A percentile compares a stretch with the other conserved stretches of the same genome.
phyloP scores from a whole-genome alignment of 2,888 invertebrate genomes.

The Heliconius aoede region DNA sequence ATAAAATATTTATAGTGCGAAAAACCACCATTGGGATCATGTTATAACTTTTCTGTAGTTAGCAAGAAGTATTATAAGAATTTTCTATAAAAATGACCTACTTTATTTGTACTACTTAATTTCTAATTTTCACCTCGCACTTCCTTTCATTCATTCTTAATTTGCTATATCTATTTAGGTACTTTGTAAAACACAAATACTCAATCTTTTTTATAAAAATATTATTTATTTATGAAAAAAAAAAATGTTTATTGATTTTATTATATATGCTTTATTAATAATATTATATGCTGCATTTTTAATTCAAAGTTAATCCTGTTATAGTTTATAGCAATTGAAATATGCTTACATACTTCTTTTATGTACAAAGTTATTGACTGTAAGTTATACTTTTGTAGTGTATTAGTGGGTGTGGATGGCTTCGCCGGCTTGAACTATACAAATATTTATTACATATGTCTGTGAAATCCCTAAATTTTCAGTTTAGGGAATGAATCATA shows the following conservation, averaged over 20 bases:
- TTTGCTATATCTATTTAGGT: neutral
- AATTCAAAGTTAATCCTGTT: neutral
- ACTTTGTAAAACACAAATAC: neutral
- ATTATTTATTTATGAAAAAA: neutral
- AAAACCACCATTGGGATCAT: conserved; percentile 13
- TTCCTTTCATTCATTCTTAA: conserved; percentile 33
- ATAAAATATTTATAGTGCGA: conserved; percentile 21
- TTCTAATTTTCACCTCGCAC: conserved; percentile 42
- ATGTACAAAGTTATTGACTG: neutral
- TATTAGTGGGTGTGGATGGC: no score
- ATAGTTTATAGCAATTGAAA: neutral
- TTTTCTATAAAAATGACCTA: conserved; percentile 48
- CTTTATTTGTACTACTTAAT: conserved; percentile 37
- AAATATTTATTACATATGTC: no score
- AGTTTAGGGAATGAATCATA: no score
- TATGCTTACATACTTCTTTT: neutral
- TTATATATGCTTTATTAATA: no score
- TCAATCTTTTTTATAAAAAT: neutral
- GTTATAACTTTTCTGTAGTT: conserved; percentile 19
- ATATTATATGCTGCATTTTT: neutral
- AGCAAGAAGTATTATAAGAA: conserved; percentile 30
- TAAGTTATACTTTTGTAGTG: neutral
- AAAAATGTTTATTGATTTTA: neutral
- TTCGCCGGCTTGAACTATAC: no score
- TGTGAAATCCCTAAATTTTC: no score